Evolutionary conservation across 2,888 invertebrate genomes (phyloP), one percentile per base, ranked within the genome.

Genomic region (Lasioglossum lativentre): DNA sequence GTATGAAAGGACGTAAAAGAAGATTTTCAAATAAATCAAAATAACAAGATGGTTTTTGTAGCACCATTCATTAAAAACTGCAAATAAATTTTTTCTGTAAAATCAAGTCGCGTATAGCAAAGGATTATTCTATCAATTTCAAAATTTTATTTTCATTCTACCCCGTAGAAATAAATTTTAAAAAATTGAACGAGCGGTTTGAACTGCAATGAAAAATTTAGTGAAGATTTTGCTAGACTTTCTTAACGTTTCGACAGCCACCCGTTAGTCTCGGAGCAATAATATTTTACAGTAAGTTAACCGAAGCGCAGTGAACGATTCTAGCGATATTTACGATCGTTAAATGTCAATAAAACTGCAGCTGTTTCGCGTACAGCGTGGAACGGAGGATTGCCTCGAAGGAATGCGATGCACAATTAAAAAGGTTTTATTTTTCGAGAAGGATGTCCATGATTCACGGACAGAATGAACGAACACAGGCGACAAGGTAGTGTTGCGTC

Each of bases 361-460:
- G 34, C 19, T 23, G 23, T 23, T 38, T 23, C 66, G 10, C 6
- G 14, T 30, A 1, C 63, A 27, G 5, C 66, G 23, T 19, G 3
- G 23, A 68, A 4, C 34, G 56, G 8, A 1, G 4, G 23, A 34
- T 68, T 10, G 8, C 19, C 23, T 38, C 10, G 40, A 5, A 40
- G 70, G 38, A n/a, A 40, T n/a, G 40, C 70, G n/a, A 70, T 12
- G 34, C 38, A 12, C 70, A n/a, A 70, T 70, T 70, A 68, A 14
- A 70, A 70, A 40, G 40, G 5, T 40, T 38, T 40, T 40, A n/a
- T 40, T n/a, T 70, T 40, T 70, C 70, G 23, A 38, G 40, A 12
- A 40, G 4, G 4, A 56, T 12, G 12, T n/a, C 40, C 14, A 12
- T 14, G 14, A n/a, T 40, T 40, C n/a, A 0, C 40, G 40, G 40